Base-by-base conservation (phyloP, 2,113 vertebrate species). In the Solea senegalensis region DNA sequence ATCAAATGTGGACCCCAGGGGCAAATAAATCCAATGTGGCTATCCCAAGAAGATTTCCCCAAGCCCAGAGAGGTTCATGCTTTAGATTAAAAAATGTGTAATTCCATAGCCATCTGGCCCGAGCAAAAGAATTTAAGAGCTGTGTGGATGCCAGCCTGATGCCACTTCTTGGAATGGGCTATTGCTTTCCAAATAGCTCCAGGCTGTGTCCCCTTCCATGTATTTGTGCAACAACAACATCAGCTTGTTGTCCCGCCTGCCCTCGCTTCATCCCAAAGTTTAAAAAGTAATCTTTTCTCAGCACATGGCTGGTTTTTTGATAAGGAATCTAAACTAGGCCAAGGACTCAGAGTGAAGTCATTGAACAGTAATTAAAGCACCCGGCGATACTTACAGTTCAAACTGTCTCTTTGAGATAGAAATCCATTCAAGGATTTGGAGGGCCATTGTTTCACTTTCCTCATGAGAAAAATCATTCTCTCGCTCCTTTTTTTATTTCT, bases 101-200 rank as follows among this genome's bases (percentile, higher is more conserved):
- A 94, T 92, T 94, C 92, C 90, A 90, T 82, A 92, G 89, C 94
- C 95, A 95, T 96, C 95, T 96, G 95, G 94, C 91, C 86, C 69
- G 86, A 93, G 94, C 94, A 88, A 93, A 94, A 92, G 91, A 91
- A 92, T 93, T 90, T 92, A 84, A 87, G 92, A 86, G 82, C 89
- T 91, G 86, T 88, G 92, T 74, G 86, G 87, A 80, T 91, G 93
- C 95, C 94, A 94, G 92, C 92, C 91, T 86, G 88, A 93, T 92
- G 92, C 92, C 89, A 93, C 94, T 91, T 95, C 93, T 95, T 95
- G 95, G 92, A 95, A 94, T 94, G 94, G 95, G 93, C 94, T 95
- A 89, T 94, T 93, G 93, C 92, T 93, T 94, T 92, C 89, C 77
- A 94, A 93, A 94, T 90, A 90, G 91, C 93, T 90, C 65, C 78